Percentiles rank a stretch among this genome's conserved stretches.
These are phyloP conservation scores for Drosophila mimica DNA, from an alignment of 2,888 invertebrate species.

Conservation along the genomic window DNA sequence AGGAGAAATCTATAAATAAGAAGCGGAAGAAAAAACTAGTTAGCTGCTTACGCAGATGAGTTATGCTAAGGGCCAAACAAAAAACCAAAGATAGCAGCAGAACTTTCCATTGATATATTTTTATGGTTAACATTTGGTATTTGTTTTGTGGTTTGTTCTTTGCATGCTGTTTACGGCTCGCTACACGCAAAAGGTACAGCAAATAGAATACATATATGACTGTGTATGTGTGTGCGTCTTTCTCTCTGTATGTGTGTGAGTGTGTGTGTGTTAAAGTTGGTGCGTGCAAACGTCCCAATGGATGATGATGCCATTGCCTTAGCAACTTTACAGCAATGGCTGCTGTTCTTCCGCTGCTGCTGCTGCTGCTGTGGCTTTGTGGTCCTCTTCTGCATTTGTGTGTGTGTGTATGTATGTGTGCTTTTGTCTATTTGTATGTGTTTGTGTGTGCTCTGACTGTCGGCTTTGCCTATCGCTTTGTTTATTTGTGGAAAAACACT, in stretches of 20 bases:
- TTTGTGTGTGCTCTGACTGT: constrained; percentile 18
- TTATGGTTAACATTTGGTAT: constrained; percentile 42
- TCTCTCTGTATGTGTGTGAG: constrained; percentile 15
- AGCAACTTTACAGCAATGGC: constrained; percentile 55
- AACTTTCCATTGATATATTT: constrained; percentile 76
- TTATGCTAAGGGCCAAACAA: constrained; percentile 37
- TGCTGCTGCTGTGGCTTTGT: constrained; percentile 41
- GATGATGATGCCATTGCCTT: constrained; percentile 78
- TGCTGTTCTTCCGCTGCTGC: constrained; percentile 38
- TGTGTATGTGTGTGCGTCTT: not conserved
- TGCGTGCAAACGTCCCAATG: constrained; percentile 49
- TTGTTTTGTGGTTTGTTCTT: not conserved
- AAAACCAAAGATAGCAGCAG: constrained; percentile 43
- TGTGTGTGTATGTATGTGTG: constrained; percentile 13
- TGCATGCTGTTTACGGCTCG: constrained; percentile 64
- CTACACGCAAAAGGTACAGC: constrained; percentile 53
- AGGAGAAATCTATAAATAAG: constrained; percentile 6
- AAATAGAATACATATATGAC: constrained; percentile 3
- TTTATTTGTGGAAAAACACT: constrained; percentile 69
- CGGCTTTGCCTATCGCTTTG: constrained; percentile 64
- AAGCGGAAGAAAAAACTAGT: constrained; percentile 30
- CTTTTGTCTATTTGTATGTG: constrained; percentile 21
- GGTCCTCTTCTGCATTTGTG: constrained; percentile 18
- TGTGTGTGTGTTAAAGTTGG: constrained; percentile 42
- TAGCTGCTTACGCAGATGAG: constrained; percentile 47